Evolutionary conservation across 2,113 vertebrate species (phyloP).

Genomic region (Pipra filicauda): DNA sequence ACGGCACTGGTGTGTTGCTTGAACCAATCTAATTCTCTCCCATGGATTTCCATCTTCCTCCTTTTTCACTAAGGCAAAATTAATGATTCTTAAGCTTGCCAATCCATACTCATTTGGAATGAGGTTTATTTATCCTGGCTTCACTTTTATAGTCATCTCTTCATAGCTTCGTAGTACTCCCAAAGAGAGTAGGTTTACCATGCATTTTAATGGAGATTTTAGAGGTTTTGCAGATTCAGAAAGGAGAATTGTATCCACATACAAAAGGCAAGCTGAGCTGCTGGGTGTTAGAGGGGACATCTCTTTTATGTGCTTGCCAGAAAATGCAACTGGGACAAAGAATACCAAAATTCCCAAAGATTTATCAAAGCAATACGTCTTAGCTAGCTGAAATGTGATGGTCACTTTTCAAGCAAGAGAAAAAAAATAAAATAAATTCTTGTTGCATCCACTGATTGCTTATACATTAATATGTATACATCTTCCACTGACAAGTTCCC

Average conservation of each 20-base stretch:
- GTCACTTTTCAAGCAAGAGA: not conserved
- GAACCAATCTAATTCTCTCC: slow-evolving; percentile 34
- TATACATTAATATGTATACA: not conserved
- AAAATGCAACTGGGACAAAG: not conserved
- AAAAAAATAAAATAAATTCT: not conserved
- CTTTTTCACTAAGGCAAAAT: slow-evolving; percentile 30
- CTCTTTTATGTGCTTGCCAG: not conserved
- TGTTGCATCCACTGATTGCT: not conserved
- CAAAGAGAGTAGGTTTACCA: slow-evolving; percentile 3
- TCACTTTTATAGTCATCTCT: not conserved
- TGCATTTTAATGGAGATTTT: slow-evolving; percentile 36
- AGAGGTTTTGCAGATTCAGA: slow-evolving; percentile 15
- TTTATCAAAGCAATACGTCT: not conserved
- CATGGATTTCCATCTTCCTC: not conserved
- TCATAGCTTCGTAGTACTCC: slow-evolving; percentile 2
- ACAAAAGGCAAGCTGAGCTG: slow-evolving; percentile 10
- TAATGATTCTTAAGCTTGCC: slow-evolving; percentile 42
- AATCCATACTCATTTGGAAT: slow-evolving; percentile 37
- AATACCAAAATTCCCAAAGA: not conserved
- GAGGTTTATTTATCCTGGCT: slow-evolving; percentile 58
- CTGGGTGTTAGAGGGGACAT: not conserved
- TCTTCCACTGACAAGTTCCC: not conserved
- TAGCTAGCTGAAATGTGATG: not conserved
- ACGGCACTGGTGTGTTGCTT: not conserved
- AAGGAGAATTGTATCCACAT: not conserved